These are phyloP conservation scores for Lithophane socia DNA, from an alignment of 2,888 invertebrate species.

Conservation along the genomic window DNA sequence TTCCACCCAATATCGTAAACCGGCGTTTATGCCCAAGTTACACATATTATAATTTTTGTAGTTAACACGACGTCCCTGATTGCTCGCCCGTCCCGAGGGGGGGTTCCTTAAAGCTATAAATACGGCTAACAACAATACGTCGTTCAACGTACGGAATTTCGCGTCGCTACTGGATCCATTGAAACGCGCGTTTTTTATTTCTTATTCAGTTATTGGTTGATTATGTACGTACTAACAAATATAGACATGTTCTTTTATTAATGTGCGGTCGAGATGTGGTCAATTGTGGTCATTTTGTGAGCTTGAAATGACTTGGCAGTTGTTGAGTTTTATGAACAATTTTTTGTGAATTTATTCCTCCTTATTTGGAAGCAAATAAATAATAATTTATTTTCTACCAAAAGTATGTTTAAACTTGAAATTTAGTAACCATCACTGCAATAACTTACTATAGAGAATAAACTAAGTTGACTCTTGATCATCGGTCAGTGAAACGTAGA, in stretches of 20 bases:
- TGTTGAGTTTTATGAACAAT: conserved; percentile 29
- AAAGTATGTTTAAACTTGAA: background rate
- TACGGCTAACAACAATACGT: conserved; percentile 60
- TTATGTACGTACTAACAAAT: conserved; percentile 43
- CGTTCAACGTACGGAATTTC: conserved; percentile 62
- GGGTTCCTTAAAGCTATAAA: conserved; percentile 57
- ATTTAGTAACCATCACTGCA: background rate
- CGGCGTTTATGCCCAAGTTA: background rate
- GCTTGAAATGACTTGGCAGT: conserved; percentile 9
- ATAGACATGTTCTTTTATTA: conserved; percentile 51
- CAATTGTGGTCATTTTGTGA: conserved; percentile 29
- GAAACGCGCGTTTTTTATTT: conserved; percentile 61
- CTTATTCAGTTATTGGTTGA: conserved; percentile 55
- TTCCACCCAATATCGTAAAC: background rate
- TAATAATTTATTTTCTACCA: background rate
- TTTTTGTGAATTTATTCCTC: background rate
- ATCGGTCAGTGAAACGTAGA: background rate
- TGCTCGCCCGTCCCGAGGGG: conserved; percentile 15
- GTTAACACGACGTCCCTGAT: conserved; percentile 44
- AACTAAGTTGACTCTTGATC: background rate
- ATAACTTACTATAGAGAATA: background rate
- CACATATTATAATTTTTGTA: conserved; percentile 37
- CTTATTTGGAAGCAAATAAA: background rate
- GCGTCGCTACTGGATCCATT: conserved; percentile 67
- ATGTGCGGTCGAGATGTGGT: conserved; percentile 27